Conservation (phyloP, 1,140 invertebrate genomes). For the Drosophila carrolli region DNA sequence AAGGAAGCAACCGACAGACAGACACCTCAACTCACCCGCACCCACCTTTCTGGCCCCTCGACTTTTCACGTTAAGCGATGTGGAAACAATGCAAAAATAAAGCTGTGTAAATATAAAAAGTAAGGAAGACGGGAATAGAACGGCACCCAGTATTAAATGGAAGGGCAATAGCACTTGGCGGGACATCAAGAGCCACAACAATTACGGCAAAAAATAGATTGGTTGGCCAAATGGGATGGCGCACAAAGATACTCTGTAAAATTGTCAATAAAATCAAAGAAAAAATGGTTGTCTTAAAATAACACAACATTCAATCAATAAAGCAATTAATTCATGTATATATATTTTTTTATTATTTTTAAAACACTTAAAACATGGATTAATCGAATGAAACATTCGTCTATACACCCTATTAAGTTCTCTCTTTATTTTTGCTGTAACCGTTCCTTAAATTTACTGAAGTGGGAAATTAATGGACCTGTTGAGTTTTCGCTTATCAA, state of each 20-base stretch:
- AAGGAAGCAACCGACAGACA: slow-evolving; percentile 2
- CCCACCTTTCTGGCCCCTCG: neutral
- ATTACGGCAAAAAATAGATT: slow-evolving; percentile 32
- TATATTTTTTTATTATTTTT: no score
- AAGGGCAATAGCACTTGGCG: slow-evolving; percentile 28
- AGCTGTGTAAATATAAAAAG: slow-evolving; percentile 64
- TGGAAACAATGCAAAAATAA: slow-evolving; percentile 66
- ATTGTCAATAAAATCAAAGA: neutral
- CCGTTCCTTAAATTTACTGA: slow-evolving; percentile 32
- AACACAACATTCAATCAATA: no score
- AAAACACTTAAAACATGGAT: no score
- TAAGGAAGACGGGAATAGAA: slow-evolving; percentile 2
- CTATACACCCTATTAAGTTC: neutral
- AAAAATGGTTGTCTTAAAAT: no score
- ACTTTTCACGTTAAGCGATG: slow-evolving; percentile 56
- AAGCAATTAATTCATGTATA: no score
- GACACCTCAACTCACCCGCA: slow-evolving; percentile 1
- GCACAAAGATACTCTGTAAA: neutral
- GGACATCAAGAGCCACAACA: slow-evolving; percentile 41
- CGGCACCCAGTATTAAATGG: neutral
- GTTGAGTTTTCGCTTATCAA: neutral
- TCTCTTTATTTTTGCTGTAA: neutral
- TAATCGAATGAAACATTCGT: no score
- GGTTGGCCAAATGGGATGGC: neutral
- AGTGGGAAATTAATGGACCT: slow-evolving; percentile 47